Evolutionary conservation across 2,113 vertebrate genomes (phyloP), one percentile per base, ranked within the genome.

Genomic region (Spea bombifrons): DNA sequence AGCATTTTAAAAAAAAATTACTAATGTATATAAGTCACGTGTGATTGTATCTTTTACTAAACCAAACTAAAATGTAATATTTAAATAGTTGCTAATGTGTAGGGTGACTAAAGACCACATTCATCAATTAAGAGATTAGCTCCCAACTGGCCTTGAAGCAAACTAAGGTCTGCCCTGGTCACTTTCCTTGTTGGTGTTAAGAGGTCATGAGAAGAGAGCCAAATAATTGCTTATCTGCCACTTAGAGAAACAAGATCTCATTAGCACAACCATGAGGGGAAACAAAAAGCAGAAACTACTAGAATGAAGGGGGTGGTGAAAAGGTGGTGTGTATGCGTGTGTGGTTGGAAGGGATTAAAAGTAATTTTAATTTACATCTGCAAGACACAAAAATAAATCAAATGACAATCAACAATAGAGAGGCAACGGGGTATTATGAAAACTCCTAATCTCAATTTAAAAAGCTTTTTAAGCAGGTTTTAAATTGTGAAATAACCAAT

Each of bases 361-460:
- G 5, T 5, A n/a, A 43, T 44, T 63, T 63, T 64, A 48, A 59
- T 63, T 61, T 74, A 64, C 45, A 74, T 46, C 45, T 57, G 53
- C 49, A 64, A 74, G 63, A 74, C 43, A 50, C 47, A 49, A 12
- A 16, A 65, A 30, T 49, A 74, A 63, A 74, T 63, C 57, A 64
- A 73, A 73, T 48, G 45, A 48, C 43, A 61, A 64, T 57, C 16
- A 30, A 48, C 57, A 63, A 74, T 59, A 74, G 44, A 75, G 15
- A 48, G n/a, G 5, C 61, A 65, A 30, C 46, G 6, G n/a, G 16
- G 57, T 65, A 75, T 65, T 75, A 30, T 74, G 61, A 65, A 59
- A 65, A 65, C 48, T 44, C 7, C 53, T 61, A 43, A 12, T 48
- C 63, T 59, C n/a, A 64, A 74, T n/a, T 30, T 64, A 30, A 74